These are phyloP conservation scores for Colletes latitarsis DNA, from an alignment of 1,140 invertebrate species.

Conservation along the genomic window DNA sequence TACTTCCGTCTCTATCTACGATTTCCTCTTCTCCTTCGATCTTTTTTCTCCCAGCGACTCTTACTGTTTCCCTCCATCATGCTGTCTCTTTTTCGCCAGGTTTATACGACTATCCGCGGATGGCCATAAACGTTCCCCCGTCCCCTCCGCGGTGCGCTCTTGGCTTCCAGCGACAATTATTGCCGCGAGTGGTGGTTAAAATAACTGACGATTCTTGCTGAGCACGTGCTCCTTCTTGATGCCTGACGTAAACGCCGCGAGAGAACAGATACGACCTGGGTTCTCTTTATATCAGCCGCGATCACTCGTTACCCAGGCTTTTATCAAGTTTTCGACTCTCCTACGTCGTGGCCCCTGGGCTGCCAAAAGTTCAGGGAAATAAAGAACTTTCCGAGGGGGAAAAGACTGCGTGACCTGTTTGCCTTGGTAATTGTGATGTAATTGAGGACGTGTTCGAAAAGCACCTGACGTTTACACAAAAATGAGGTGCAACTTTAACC, in stretches of 20 bases:
- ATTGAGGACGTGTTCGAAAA: constrained; percentile 8
- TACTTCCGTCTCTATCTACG: not conserved
- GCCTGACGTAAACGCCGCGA: not conserved
- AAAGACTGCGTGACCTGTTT: not conserved
- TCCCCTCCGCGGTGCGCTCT: not conserved
- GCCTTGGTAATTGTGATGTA: constrained; percentile 10
- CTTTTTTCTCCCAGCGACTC: not conserved
- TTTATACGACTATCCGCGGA: constrained; percentile 45
- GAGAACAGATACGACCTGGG: not conserved
- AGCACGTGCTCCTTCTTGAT: constrained; percentile 19
- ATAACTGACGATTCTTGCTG: constrained; percentile 33
- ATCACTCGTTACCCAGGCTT: constrained; percentile 23
- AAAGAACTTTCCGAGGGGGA: constrained; percentile 13
- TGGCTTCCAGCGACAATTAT: constrained; percentile 56
- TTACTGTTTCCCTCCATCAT: not conserved
- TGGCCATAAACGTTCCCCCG: constrained; percentile 40
- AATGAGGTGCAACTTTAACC: too few relatives aligned
- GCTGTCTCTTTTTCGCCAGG: constrained; percentile 9
- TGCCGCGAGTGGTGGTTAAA: constrained; percentile 18
- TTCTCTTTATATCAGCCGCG: not conserved
- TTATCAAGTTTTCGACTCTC: constrained; percentile 11
- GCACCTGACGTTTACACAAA: not conserved
- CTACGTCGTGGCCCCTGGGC: not conserved
- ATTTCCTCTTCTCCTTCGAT: constrained; percentile 16
- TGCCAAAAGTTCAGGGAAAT: constrained; percentile 4